phyloP scores from a whole-genome alignment of 2,888 invertebrate genomes.

The Tanaodytes sp. region DNA sequence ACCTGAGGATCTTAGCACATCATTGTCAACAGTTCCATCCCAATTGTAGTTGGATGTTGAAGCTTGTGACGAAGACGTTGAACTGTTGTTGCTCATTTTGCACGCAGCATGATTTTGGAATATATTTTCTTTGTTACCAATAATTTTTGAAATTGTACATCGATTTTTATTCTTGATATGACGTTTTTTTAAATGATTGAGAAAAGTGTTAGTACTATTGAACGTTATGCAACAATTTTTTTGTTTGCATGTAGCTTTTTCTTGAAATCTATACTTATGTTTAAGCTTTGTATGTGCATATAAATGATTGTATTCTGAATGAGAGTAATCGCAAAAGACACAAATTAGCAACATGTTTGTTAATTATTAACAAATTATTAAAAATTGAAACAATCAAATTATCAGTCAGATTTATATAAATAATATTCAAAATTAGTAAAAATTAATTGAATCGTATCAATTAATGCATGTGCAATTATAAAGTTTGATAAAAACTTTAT shows the following conservation, averaged over 20 bases:
- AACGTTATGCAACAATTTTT: conserved; percentile 15
- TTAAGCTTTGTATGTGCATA: conserved; percentile 12
- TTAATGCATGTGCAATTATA: neutral
- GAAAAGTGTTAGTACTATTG: conserved; percentile 10
- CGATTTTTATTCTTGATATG: neutral
- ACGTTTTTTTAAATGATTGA: conserved; percentile 25
- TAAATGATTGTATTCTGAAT: neutral
- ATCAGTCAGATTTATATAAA: neutral
- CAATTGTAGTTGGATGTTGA: neutral
- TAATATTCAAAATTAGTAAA: neutral
- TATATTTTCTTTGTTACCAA: neutral
- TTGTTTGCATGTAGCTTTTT: conserved; percentile 3
- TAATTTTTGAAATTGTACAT: neutral
- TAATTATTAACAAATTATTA: neutral
- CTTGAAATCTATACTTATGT: conserved; percentile 18
- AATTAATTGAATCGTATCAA: neutral
- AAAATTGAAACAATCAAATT: too few relatives aligned
- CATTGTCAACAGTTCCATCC: neutral
- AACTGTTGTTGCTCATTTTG: neutral
- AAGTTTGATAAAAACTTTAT: neutral
- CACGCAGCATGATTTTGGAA: neutral
- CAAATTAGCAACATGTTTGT: neutral
- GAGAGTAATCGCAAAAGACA: neutral
- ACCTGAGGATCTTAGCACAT: neutral
- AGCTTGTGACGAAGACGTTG: neutral